These are phyloP conservation scores for Callorhinus ursinus DNA, from an alignment of 2,113 vertebrate genomes.

Conservation along the genomic window DNA sequence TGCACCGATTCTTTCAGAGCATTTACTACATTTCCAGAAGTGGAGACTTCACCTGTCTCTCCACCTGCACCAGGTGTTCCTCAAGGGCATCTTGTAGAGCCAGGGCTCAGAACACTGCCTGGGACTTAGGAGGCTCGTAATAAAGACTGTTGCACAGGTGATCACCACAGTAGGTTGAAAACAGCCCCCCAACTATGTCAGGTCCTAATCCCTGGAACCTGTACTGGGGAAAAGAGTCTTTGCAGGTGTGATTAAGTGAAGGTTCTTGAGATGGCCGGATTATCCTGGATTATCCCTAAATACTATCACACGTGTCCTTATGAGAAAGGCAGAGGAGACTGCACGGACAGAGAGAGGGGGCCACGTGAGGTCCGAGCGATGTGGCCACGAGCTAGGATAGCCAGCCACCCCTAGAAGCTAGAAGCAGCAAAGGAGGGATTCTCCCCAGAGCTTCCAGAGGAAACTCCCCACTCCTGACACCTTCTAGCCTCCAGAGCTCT, in stretches of 20 bases:
- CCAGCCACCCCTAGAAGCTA: neutral
- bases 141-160: neutral
- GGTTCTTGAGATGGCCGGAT: neutral
- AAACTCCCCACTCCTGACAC: neutral
- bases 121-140: neutral
- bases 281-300: neutral
- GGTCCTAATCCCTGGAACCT: neutral
- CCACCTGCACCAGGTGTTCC: neutral
- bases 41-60: neutral
- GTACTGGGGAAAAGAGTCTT: neutral
- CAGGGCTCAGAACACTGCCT: neutral
- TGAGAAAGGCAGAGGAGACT: neutral
- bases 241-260: neutral
- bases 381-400: neutral
- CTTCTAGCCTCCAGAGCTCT: neutral
- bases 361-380: accelerated
- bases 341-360: neutral
- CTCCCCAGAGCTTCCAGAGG: neutral
- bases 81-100: neutral
- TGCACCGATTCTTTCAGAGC: neutral
- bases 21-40: neutral
- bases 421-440: neutral
- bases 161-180: neutral
- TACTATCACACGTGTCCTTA: neutral
- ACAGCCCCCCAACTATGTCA: neutral